Percentiles rank a stretch among this genome's conserved stretches.
These are phyloP conservation scores for Nibea coibor DNA, from an alignment of 2,113 vertebrate species.

Conservation along the genomic window DNA sequence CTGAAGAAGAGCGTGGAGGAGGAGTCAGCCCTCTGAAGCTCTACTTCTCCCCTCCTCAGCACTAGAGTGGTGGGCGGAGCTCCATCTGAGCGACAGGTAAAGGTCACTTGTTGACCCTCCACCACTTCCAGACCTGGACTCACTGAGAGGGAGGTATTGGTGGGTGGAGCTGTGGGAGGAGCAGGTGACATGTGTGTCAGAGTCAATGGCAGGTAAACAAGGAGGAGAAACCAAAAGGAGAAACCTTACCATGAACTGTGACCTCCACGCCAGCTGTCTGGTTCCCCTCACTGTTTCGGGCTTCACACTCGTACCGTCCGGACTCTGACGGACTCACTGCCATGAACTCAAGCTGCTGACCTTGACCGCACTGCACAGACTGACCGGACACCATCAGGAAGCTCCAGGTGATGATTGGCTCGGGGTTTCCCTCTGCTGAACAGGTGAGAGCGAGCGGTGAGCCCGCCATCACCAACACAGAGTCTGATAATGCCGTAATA, in stretches of 20 bases:
- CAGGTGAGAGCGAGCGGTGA: conserved; percentile 64
- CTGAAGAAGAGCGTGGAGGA: conserved; percentile 42
- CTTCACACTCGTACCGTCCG: conserved; percentile 71
- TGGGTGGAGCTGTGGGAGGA: conserved; percentile 73
- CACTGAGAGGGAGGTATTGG: conserved; percentile 71
- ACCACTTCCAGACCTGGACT: conserved; percentile 73
- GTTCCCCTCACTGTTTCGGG: conserved; percentile 65
- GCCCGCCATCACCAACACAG: conserved; percentile 13
- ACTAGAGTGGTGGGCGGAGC: conserved; percentile 67
- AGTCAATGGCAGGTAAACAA: not conserved
- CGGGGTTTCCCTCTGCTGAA: conserved; percentile 63
- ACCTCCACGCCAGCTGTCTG: conserved; percentile 33
- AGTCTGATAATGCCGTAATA: conserved; percentile 17
- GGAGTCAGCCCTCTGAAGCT: conserved; percentile 49
- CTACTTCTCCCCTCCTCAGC: conserved; percentile 71
- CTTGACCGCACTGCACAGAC: not conserved
- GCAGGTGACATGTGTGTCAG: not conserved
- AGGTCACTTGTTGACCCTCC: conserved; percentile 70
- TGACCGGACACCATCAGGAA: not conserved
- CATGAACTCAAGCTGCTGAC: conserved; percentile 15
- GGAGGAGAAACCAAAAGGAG: not conserved
- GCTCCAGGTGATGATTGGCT: conserved; percentile 68
- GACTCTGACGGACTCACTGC: conserved; percentile 28
- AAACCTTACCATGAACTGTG: conserved; percentile 65
- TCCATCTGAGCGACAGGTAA: conserved; percentile 65